phyloP scores from a whole-genome alignment of 2,113 vertebrate genomes.

The Orthonyx spaldingii region DNA sequence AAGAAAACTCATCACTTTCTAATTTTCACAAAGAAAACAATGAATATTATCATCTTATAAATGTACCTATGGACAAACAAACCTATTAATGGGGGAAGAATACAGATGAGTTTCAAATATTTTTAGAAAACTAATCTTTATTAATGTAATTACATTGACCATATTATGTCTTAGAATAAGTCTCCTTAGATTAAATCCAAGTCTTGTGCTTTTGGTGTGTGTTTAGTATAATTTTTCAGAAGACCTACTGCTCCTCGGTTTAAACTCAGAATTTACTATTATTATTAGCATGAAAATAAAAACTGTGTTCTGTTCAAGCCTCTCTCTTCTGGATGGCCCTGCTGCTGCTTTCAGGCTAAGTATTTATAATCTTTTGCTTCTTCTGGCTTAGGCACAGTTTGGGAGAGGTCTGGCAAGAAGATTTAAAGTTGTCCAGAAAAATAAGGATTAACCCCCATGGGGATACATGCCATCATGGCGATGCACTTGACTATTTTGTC shows the following conservation, averaged over 20 bases:
- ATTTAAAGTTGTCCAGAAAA: neutral
- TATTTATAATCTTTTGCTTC: neutral
- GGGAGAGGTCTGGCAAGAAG: neutral
- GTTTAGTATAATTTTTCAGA: neutral
- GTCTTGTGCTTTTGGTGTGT: neutral
- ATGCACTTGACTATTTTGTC: neutral
- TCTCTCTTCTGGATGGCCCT: neutral
- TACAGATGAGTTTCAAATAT: neutral
- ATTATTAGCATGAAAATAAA: neutral
- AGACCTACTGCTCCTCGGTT: neutral
- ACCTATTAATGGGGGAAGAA: neutral
- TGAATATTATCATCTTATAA: neutral
- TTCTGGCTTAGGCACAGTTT: neutral
- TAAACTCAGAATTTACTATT: neutral
- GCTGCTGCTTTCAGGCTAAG: neutral
- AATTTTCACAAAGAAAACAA: constrained; percentile 7
- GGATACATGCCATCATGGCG: neutral
- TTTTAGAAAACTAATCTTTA: neutral
- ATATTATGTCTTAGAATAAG: neutral
- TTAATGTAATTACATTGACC: neutral
- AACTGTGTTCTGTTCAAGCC: neutral
- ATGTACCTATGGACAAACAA: neutral
- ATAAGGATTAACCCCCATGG: neutral
- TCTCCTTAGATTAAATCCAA: neutral
- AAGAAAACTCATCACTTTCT: constrained; percentile 14